phyloP scores from a whole-genome alignment of 2,797 vertebrate species.

The Carcharodon carcharias region DNA sequence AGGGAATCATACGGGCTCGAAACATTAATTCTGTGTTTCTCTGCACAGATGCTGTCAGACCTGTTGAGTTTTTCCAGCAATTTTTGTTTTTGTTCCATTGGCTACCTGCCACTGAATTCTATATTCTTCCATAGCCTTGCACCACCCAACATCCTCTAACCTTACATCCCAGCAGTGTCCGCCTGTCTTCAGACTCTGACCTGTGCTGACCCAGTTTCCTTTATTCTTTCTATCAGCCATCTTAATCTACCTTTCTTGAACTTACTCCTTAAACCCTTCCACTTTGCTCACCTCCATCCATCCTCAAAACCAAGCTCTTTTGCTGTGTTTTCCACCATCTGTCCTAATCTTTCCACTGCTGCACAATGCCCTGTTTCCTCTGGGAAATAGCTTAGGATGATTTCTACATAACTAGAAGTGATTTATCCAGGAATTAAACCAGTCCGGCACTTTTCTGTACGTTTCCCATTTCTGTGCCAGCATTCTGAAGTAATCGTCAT shows the following conservation, averaged over 20 bases:
- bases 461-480: not conserved
- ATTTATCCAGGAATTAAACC: not conserved
- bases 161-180: not conserved
- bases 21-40: too few species aligned
- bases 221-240: not conserved
- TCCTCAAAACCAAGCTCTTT: not conserved
- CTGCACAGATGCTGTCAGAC: too few species aligned
- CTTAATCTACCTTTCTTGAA: not conserved
- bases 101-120: too few species aligned
- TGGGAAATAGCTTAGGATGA: not conserved
- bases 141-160: not conserved
- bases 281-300: not conserved
- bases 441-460: not conserved
- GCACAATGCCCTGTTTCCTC: not conserved
- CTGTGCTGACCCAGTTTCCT: not conserved
- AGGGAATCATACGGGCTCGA: too few species aligned
- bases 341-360: not conserved
- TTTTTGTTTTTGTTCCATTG: too few species aligned
- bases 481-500: not conserved
- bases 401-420: not conserved
- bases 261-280: not conserved
- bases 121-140: not conserved
- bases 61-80: too few species aligned
- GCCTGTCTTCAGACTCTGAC: not conserved
- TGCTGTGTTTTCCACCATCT: not conserved